These are phyloP conservation scores for Melanargia galathea DNA, from an alignment of 2,888 invertebrate genomes.

Conservation along the genomic window DNA sequence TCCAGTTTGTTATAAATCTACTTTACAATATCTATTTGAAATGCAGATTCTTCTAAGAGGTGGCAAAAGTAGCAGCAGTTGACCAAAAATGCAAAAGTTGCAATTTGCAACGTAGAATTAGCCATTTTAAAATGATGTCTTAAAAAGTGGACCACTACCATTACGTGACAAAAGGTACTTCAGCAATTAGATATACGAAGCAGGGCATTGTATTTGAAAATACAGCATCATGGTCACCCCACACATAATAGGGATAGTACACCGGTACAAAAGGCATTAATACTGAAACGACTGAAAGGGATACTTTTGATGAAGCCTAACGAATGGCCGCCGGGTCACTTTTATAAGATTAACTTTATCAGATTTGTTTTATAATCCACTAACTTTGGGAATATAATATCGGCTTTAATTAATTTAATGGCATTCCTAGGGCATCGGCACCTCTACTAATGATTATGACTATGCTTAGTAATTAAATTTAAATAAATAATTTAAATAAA, in stretches of 20 bases:
- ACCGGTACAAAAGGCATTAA: slow-evolving; percentile 35
- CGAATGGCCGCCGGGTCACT: slow-evolving; percentile 20
- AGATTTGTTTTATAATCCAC: slow-evolving; percentile 39
- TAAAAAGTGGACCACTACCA: too few species aligned
- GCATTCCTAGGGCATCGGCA: slow-evolving; percentile 28
- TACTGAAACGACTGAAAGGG: slow-evolving; percentile 30
- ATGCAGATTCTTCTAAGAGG: too few species aligned
- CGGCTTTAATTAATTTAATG: slow-evolving; percentile 30
- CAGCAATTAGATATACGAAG: neutral
- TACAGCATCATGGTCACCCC: neutral
- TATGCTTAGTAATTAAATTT: neutral
- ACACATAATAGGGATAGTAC: slow-evolving; percentile 28
- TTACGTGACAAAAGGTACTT: too few species aligned
- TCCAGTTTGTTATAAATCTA: too few species aligned
- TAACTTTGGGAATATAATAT: slow-evolving; percentile 27
- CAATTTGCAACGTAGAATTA: too few species aligned
- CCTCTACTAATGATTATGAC: neutral
- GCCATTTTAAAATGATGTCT: too few species aligned
- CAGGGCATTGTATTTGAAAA: too few species aligned
- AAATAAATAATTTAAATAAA: too few species aligned
- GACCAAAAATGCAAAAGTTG: too few species aligned
- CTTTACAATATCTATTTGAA: too few species aligned
- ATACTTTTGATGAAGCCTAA: slow-evolving; percentile 38
- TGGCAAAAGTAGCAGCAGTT: too few species aligned
- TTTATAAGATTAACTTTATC: slow-evolving; percentile 38